Base-by-base conservation (phyloP, 2,888 invertebrate genomes). In the Cosmia pyralina region DNA sequence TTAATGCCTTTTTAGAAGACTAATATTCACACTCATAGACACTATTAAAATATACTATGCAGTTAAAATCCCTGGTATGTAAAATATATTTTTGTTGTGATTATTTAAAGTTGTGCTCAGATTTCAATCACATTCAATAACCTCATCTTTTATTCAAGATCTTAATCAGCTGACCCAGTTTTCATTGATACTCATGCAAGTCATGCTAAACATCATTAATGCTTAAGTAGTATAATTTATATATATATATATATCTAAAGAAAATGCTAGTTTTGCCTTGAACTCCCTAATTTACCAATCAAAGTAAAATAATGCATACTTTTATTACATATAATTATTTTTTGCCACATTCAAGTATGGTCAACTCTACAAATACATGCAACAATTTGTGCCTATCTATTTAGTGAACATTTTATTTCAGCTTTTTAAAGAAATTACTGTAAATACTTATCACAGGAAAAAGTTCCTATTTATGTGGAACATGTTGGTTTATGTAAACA, bases 401-500 rank as follows among this genome's bases (percentile, higher is more conserved):
- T 46, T 62, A 60, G 53, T 28, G 2, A 59, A 22, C 13, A 19
- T 15, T 48, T 57, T 15, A 74, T 67, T 74, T 53, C 62, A 73
- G 55, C 44, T 4, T 52, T 64, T 28, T 66, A 74, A 50, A 66
- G 55, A 41, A 66, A 48, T 22, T 57, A 19, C 28, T 67, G 57
- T 74, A 53, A 55, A 73, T 59, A 62, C 15, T 55, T 48, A 46
- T 55, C 34, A 69, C 62, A 67, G 28, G 34, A 59, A 53, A 69
- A 74, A 63, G 81, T 81, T 81, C 79, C 81, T 81, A 62, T 85
- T 84, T 84, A 85, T 81, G 65, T 78, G 79, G 87, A 86, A 86
- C 79, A 79, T 78, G 34, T 58, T 72, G 72, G 83, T 79, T 81
- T 78, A 85, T 85, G 70, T 85, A 69, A 83, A 88, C 91, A 94